A percentile compares a stretch with the other conserved stretches of the same genome.
Evolutionary conservation across 35 echinoderm and acorn worm species (phyloP).

Genomic region (Eucidaris tribuloides): DNA sequence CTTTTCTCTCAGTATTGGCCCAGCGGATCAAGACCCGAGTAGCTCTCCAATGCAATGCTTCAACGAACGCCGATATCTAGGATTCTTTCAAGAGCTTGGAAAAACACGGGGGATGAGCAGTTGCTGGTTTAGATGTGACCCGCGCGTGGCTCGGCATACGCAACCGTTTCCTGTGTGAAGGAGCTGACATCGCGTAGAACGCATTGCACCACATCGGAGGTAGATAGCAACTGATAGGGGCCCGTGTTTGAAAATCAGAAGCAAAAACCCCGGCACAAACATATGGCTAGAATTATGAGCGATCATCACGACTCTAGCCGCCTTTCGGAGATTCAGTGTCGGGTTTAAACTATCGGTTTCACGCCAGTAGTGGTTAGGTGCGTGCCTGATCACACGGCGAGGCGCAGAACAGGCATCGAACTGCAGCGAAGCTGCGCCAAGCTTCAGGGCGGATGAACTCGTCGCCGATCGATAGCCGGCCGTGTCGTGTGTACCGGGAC

Average conservation of each 20-base stretch:
- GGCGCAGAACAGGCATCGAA: background rate
- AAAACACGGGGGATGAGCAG: conserved; percentile 19
- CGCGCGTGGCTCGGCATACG: conserved; percentile 25
- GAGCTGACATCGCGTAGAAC: too few species aligned
- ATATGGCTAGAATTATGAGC: conserved; percentile 5
- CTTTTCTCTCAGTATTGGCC: background rate
- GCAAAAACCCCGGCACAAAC: too few species aligned
- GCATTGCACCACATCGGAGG: too few species aligned
- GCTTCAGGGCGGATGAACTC: conserved; percentile 24
- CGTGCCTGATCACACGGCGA: conserved; percentile 23
- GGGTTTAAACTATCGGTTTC: conserved; percentile 22
- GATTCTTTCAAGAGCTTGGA: conserved; percentile 25
- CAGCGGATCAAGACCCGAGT: conserved; percentile 1
- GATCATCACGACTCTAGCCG: conserved; percentile 19
- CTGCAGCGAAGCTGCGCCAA: conserved; percentile 27
- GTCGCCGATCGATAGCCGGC: conserved; percentile 8
- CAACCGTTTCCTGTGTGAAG: conserved; percentile 6
- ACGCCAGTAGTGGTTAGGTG: background rate
- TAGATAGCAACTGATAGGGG: too few species aligned
- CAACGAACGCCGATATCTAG: conserved; percentile 1
- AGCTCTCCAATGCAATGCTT: conserved; percentile 24
- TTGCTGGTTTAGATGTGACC: conserved; percentile 22
- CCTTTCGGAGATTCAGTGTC: conserved; percentile 25
- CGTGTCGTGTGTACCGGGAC: conserved; percentile 24
- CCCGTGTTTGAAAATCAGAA: too few species aligned